Percentiles rank a stretch among this genome's conserved stretches.
These are phyloP conservation scores for Campoletis raptor DNA, from an alignment of 2,888 invertebrate genomes.

Conservation along the genomic window DNA sequence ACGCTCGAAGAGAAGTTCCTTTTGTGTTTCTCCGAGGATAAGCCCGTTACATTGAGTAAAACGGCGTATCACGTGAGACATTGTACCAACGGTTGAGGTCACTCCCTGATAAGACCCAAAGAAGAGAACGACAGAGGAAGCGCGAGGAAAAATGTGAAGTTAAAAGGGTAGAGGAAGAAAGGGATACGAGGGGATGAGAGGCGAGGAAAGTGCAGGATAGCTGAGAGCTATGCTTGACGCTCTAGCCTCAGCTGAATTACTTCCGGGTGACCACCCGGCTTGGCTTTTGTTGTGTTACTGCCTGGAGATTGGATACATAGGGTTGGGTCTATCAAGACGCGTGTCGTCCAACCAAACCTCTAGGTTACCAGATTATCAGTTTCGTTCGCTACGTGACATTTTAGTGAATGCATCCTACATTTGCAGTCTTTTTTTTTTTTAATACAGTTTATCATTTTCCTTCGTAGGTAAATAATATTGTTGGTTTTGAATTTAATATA, in stretches of 20 bases:
- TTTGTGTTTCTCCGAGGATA: conserved; percentile 65
- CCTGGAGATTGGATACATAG: conserved; percentile 18
- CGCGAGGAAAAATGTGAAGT: conserved; percentile 35
- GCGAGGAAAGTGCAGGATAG: conserved; percentile 66
- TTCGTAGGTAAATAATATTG: not conserved
- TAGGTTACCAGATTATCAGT: conserved; percentile 11
- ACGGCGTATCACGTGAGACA: conserved; percentile 64
- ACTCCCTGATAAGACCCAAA: conserved; percentile 59
- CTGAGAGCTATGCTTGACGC: conserved; percentile 75
- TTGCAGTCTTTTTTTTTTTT: not conserved
- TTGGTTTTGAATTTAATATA: not conserved
- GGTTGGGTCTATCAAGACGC: conserved; percentile 26
- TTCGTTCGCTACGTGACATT: not conserved
- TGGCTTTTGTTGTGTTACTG: conserved; percentile 42
- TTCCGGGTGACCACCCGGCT: conserved; percentile 74
- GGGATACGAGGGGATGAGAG: conserved; percentile 41
- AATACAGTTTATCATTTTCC: not conserved
- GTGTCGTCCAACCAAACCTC: conserved; percentile 11
- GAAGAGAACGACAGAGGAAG: conserved; percentile 8
- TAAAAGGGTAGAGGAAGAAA: conserved; percentile 58
- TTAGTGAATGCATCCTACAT: not conserved
- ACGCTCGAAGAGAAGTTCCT: conserved; percentile 58
- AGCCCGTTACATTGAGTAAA: conserved; percentile 68
- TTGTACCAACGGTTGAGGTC: conserved; percentile 50
- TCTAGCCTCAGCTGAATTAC: conserved; percentile 74